phyloP scores from a whole-genome alignment of 2,888 invertebrate genomes.

The Lepidochrysops patricia region DNA sequence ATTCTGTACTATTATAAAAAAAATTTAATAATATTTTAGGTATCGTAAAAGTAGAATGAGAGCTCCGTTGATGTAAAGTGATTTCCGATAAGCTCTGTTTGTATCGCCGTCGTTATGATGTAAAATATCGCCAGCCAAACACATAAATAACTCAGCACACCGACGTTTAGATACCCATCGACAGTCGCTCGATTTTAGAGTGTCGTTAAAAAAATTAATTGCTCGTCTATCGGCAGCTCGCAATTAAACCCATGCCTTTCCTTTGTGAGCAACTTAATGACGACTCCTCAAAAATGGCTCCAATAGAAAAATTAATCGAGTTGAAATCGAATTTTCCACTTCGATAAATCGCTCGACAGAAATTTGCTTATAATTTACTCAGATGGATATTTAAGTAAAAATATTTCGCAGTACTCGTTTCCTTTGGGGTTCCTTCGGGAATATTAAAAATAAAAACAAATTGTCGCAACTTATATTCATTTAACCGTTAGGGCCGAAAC shows the following conservation, averaged over 20 bases:
- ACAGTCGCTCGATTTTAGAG: background rate
- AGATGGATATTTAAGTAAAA: slow-evolving; percentile 11
- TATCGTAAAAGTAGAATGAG: background rate
- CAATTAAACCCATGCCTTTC: slow-evolving; percentile 27
- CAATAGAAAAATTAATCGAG: slow-evolving; percentile 28
- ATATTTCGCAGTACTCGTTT: background rate
- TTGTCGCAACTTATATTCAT: too few relatives aligned
- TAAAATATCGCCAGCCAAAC: background rate
- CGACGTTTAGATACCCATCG: background rate
- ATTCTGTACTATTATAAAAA: too few relatives aligned
- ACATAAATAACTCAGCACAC: background rate
- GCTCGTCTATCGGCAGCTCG: slow-evolving; percentile 13
- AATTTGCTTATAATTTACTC: slow-evolving; percentile 15
- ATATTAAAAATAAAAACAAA: background rate
- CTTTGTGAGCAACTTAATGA: slow-evolving; percentile 31
- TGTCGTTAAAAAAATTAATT: slow-evolving; percentile 18
- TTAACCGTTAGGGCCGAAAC: too few relatives aligned
- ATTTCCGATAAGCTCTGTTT: background rate
- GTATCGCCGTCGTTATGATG: background rate
- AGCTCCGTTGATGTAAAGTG: background rate
- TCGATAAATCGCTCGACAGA: slow-evolving; percentile 19
- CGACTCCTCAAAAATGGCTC: slow-evolving; percentile 26
- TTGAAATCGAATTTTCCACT: slow-evolving; percentile 26
- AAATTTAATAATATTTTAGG: too few relatives aligned
- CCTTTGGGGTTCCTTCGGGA: background rate